These are phyloP conservation scores for Mimachlamys varia DNA, from an alignment of 2,888 invertebrate species.

Conservation along the genomic window DNA sequence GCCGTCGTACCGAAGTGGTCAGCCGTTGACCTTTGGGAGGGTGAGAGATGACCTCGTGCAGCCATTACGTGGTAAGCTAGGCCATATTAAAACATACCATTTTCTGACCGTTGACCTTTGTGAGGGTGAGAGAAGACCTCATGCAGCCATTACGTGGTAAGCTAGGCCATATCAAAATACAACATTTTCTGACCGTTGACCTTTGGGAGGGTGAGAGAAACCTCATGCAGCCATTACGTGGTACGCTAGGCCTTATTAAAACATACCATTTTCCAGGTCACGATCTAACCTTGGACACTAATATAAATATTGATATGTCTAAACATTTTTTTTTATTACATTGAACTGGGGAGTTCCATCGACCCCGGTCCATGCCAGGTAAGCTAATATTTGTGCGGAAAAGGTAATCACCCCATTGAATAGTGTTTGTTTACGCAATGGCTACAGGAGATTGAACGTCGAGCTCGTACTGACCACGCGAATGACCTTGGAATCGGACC, in stretches of 20 bases:
- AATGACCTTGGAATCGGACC: not conserved
- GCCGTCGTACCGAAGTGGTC: no score
- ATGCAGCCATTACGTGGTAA: no score
- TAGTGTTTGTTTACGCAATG: not conserved
- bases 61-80: no score
- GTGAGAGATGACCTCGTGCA: no score
- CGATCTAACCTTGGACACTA: not conserved
- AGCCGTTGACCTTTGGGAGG: no score
- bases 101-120: not conserved
- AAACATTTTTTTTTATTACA: not conserved
- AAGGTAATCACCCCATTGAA: not conserved
- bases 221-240: no score
- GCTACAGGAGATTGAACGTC: not conserved
- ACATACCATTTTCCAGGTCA: not conserved
- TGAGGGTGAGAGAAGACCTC: no score
- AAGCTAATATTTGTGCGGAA: slow-evolving; percentile 11
- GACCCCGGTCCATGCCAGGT: not conserved
- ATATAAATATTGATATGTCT: slow-evolving; percentile 23
- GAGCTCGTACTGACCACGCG: not conserved
- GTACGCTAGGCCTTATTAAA: not conserved
- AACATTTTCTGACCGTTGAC: not conserved
- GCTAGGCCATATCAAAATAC: not conserved
- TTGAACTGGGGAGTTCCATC: not conserved
- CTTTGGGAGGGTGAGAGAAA: no score
- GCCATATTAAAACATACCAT: not conserved